Evolutionary conservation across 2,113 vertebrate genomes (phyloP), one percentile per base, ranked within the genome.

Genomic region (Chloroceryle aenea): DNA sequence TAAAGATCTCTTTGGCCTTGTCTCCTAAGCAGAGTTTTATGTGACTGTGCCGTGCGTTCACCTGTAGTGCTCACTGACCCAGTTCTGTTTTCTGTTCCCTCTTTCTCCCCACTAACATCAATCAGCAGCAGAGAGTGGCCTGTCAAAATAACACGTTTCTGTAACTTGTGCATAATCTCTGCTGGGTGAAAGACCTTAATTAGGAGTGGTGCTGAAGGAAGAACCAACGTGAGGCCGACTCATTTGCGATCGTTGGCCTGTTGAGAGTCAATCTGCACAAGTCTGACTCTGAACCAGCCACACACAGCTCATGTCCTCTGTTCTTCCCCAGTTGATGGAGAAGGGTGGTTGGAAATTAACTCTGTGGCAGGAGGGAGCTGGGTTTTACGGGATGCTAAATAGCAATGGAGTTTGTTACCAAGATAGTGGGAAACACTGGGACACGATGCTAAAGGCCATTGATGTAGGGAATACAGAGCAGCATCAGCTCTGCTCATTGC

Each of bases 21-120:
- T 18, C 27, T 73, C 12, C 0, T 6, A 56, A 87, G 64, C 29
- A 77, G n/a, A 23, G 15, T 50, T 62, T 69, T 66, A 3, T 0
- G 2, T 38, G 32, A 22, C 34, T 30, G 9, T 81, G 45, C 12
- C 3, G 0, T 50, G 4, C n/a, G 40, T 23, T 88, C 7, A 64
- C 32, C 27, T 76, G 40, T 47, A 61, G 63, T 1, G 10, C 19
- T 78, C 2, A 7, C 12, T 50, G 15, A 19, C 56, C 34, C 40
- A 43, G n/a, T 2, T 2, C 29, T 52, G 8, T 71, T 75, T 30
- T 67, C 30, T 36, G 0, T 74, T 88, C 25, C 14, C 4, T 32
- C 11, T 50, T 62, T 73, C 27, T 89, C 6, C 10, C 8, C 8
- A 0, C 4, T 64, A 63, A 29, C 4, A 3, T 66, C 4, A 20